Evolutionary conservation across 2,113 vertebrate species (phyloP).

Genomic region (Malurus alboscapulatus): DNA sequence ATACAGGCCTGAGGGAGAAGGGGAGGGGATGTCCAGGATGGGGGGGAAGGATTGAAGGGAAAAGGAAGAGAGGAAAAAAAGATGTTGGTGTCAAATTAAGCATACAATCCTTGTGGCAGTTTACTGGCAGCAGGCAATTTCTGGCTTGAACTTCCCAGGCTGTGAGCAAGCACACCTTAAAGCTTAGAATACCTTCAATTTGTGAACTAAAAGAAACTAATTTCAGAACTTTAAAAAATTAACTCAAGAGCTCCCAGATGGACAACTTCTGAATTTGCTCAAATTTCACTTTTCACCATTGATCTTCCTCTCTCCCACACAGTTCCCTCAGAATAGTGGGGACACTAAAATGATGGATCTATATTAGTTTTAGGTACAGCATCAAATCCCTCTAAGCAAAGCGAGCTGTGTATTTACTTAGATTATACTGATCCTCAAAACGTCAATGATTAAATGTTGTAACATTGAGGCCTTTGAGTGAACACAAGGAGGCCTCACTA

Average conservation of each 20-base stretch:
- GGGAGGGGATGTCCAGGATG: not conserved
- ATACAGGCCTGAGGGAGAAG: slow-evolving; percentile 85
- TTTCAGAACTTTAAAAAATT: not conserved
- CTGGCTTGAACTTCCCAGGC: not conserved
- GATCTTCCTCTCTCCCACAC: not conserved
- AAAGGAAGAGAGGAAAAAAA: not conserved
- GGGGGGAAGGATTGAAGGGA: not conserved
- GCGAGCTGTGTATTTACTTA: not conserved
- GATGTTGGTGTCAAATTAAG: not conserved
- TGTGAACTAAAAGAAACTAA: not conserved
- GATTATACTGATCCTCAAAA: not conserved
- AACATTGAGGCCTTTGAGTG: not conserved
- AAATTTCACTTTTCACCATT: not conserved
- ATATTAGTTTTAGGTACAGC: not conserved
- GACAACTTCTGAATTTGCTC: not conserved
- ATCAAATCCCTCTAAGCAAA: not conserved
- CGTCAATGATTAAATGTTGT: not conserved
- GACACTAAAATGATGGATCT: rapidly evolving
- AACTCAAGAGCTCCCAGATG: not conserved
- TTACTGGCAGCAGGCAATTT: not conserved
- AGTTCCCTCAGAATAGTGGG: rapidly evolving
- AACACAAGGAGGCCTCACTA: not conserved
- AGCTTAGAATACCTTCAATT: not conserved
- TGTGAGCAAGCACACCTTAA: not conserved
- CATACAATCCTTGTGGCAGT: not conserved